These are phyloP conservation scores for Cataglyphis cursor DNA, from an alignment of 2,888 invertebrate species.

Conservation along the genomic window DNA sequence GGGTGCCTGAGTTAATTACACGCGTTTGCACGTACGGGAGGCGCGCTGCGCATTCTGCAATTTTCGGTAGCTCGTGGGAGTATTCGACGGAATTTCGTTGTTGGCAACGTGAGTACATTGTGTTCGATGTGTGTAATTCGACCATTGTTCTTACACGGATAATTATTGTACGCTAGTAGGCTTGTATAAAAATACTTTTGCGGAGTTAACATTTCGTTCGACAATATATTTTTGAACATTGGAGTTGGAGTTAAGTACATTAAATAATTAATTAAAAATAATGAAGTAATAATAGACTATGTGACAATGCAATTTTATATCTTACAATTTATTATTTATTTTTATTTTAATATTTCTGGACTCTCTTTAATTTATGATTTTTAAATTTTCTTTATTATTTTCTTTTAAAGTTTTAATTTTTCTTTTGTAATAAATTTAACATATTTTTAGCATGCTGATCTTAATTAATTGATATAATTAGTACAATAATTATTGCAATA, in stretches of 20 bases:
- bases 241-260: background rate
- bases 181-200: background rate
- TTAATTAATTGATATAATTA: slow-evolving; percentile 5
- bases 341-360: background rate
- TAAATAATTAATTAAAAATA: background rate
- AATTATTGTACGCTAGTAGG: slow-evolving; percentile 35
- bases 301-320: background rate
- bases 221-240: background rate
- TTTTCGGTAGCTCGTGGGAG: slow-evolving; percentile 60
- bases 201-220: background rate
- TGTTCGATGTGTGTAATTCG: slow-evolving; percentile 22
- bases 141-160: slow-evolving; percentile 37
- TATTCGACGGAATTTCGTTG: slow-evolving; percentile 46
- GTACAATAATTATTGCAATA: background rate
- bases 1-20: slow-evolving; percentile 69
- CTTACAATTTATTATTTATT: background rate
- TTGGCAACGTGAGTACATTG: slow-evolving; percentile 23
- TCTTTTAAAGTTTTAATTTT: slow-evolving; percentile 1
- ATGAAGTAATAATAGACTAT: background rate
- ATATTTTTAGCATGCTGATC: background rate
- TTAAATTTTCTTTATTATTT: background rate
- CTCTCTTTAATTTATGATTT: background rate
- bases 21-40: slow-evolving; percentile 61
- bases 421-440: background rate
- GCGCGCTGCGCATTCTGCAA: slow-evolving; percentile 50